Base-by-base conservation (phyloP, 2,113 vertebrate species). In the Chaetorhynchus papuensis region DNA sequence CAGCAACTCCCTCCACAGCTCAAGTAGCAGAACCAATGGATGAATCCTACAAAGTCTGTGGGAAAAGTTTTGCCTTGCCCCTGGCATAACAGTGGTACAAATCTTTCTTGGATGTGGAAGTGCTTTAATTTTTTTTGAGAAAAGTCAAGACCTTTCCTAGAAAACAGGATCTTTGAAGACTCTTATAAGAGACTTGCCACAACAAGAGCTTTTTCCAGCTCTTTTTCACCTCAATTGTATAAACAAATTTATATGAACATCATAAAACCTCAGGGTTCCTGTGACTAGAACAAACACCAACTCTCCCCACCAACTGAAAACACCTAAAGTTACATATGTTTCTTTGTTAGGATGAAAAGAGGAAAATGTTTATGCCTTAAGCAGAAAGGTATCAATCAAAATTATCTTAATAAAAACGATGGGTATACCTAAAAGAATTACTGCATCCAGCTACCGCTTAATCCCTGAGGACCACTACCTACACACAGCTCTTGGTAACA, bases 121-220 rank as follows among this genome's bases (percentile, higher is more conserved):
- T 28, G 35, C 35, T 31, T 33, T 15, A 3, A 2, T 49, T 18
- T 37, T 22, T 54, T 65, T 53, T 6, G 8, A 64, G 8, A 66
- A 66, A 87, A 70, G 11, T 41, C 33, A 68, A 12, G 31, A 69
- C 4, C 11, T 57, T 65, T 33, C 41, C 22, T 30, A 64, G 31
- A 17, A 82, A 75, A 21, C 0, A 0, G 0, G 0, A 45, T 17
- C 12, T 74, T 42, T 50, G 21, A 88, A 39, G 47, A 47, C 24
- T n/a, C 64, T 9, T 27, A 10, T 30, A 49, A 13, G 49, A 60
- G 31, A 20, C 56, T 53, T 30, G 15, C 54, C 59, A 70, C 35
- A 81, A 69, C 13, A 90, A 79, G 27, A 66, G 41, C 33, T 78
- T 83, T 78, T 60, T 9, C 63, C 72, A 92, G 52, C 42, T 86